Conservation (phyloP, 1,140 invertebrate genomes). For the Drosophila seguyi region DNA sequence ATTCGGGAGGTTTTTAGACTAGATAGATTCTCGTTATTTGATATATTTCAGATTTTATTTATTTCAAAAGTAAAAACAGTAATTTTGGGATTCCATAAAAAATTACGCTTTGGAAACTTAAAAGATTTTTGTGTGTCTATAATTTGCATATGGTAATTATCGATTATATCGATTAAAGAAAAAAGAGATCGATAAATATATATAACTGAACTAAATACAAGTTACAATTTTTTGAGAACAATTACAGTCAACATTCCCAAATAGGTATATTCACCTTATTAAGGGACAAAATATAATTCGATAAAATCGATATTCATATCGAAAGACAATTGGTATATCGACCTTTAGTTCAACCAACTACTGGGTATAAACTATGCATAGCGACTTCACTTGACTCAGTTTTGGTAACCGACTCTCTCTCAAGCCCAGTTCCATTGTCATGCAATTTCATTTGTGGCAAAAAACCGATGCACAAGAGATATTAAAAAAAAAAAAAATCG, state of each 20-base stretch:
- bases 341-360: not conserved
- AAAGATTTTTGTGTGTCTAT: no score
- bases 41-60: no score
- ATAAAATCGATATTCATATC: not conserved
- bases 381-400: slow-evolving; percentile 19
- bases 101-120: no score
- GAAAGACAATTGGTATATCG: not conserved
- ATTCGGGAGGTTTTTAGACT: not conserved
- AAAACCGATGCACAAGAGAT: not conserved
- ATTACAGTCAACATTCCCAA: not conserved
- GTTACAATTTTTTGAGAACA: not conserved
- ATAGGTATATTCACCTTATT: no score
- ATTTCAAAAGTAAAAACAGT: no score
- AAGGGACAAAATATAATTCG: not conserved
- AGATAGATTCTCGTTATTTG: not conserved
- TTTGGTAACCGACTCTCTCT: slow-evolving; percentile 29
- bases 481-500: slow-evolving; percentile 12
- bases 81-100: no score
- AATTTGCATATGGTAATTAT: no score
- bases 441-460: slow-evolving; percentile 45
- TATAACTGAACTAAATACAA: not conserved
- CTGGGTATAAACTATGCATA: not conserved
- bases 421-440: slow-evolving; percentile 38
- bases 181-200: not conserved
- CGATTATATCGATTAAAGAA: no score